These are phyloP conservation scores for Zeugodacus cucurbitae DNA, from an alignment of 1,140 invertebrate genomes.

Conservation along the genomic window DNA sequence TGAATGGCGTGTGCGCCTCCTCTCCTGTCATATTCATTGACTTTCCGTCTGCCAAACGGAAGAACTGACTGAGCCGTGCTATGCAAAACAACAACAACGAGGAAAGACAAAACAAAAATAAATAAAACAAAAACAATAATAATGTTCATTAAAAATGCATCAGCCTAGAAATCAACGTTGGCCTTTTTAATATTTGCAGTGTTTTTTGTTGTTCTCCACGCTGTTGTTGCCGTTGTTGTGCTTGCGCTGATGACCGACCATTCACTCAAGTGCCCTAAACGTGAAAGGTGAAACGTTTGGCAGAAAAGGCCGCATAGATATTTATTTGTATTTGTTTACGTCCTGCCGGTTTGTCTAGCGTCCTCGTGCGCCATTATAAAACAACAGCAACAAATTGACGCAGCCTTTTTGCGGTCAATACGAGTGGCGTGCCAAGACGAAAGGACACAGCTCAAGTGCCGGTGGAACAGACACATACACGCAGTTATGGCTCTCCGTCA, in stretches of 20 bases:
- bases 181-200: neutral
- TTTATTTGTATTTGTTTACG: conserved; percentile 36
- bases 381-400: neutral
- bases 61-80: neutral
- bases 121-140: neutral
- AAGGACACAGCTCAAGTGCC: neutral
- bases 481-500: neutral
- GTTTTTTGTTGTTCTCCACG: neutral
- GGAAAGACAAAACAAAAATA: neutral
- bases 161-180: conserved; percentile 13
- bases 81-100: neutral
- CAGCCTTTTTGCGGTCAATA: neutral
- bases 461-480: neutral
- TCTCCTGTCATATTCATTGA: neutral
- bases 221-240: neutral
- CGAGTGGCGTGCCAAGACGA: neutral
- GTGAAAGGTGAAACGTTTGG: neutral
- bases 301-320: neutral
- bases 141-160: conserved; percentile 36
- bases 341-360: neutral
- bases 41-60: neutral
- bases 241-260: neutral
- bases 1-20: neutral
- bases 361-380: neutral
- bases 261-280: neutral